These are phyloP conservation scores for Cremastinae sp. DNA, from an alignment of 2,888 invertebrate species.

Conservation along the genomic window DNA sequence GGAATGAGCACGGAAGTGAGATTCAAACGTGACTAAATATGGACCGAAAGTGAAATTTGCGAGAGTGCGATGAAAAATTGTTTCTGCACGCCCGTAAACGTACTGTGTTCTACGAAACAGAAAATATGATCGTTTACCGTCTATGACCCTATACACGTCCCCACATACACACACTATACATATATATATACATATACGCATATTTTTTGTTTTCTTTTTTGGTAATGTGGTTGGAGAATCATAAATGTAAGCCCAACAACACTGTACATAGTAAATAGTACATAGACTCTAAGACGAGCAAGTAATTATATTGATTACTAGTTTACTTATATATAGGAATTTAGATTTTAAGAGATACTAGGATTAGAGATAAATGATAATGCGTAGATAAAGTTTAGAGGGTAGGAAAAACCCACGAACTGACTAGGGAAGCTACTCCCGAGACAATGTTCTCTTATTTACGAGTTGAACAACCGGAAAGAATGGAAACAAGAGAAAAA, in stretches of 20 bases:
- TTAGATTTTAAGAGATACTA: conserved; percentile 58
- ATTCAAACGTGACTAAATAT: conserved; percentile 12
- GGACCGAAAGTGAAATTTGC: conserved; percentile 38
- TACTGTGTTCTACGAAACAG: conserved; percentile 35
- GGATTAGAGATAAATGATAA: conserved; percentile 56
- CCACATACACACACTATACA: not conserved
- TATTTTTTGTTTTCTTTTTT: conserved; percentile 67
- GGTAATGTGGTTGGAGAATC: conserved; percentile 72
- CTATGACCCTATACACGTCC: conserved; percentile 55
- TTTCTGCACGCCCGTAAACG: conserved; percentile 47
- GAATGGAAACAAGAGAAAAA: conserved; percentile 68
- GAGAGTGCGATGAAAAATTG: conserved; percentile 58
- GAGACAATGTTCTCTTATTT: conserved; percentile 78
- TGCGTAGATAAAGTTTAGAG: conserved; percentile 78
- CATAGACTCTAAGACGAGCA: conserved; percentile 77
- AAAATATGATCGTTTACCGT: conserved; percentile 56
- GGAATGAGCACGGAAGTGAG: conserved; percentile 29
- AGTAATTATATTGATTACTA: conserved; percentile 78
- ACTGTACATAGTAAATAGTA: conserved; percentile 80
- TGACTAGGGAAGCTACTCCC: conserved; percentile 74
- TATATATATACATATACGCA: not conserved
- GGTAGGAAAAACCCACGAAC: conserved; percentile 72
- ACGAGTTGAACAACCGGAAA: conserved; percentile 69
- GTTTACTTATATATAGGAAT: conserved; percentile 68
- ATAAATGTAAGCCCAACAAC: conserved; percentile 71